A percentile compares a stretch with the other conserved stretches of the same genome.
Conservation (phyloP, 2,113 vertebrate species). For the Pterocles burchelli region DNA sequence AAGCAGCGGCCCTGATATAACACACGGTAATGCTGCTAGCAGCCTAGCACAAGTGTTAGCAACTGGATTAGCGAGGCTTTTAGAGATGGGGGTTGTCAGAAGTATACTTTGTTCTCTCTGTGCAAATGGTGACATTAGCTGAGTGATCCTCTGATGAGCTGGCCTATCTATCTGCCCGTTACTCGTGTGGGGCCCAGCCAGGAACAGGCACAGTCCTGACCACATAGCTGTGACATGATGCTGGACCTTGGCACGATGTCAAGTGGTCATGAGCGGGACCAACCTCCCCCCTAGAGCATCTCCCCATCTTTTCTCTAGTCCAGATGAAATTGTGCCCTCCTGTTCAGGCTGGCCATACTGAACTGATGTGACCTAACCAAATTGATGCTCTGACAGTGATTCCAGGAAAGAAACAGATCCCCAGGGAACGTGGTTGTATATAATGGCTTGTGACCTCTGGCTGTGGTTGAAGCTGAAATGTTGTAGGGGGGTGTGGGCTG, state of each 20-base stretch:
- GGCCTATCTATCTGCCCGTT: neutral
- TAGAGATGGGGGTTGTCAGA: neutral
- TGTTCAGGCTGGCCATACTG: neutral
- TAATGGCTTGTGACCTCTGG: constrained; percentile 22
- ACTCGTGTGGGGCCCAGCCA: neutral
- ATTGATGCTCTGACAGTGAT: constrained; percentile 12
- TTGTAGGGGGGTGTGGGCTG: neutral
- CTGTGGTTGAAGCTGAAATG: constrained; percentile 38
- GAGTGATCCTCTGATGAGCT: neutral
- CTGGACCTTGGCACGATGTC: neutral
- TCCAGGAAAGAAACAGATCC: constrained; percentile 40
- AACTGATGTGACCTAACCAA: neutral
- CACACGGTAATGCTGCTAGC: neutral
- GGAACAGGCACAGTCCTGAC: neutral
- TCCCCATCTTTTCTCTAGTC: neutral
- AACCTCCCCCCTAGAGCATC: neutral
- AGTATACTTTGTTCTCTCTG: neutral
- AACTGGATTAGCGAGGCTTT: neutral
- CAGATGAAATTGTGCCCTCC: neutral
- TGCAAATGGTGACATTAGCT: neutral
- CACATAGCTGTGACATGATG: neutral
- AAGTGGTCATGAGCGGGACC: neutral
- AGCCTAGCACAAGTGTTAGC: neutral
- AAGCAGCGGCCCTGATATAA: neutral
- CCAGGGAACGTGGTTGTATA: constrained; percentile 28